A percentile compares a stretch with the other conserved stretches of the same genome.
These are phyloP conservation scores for Euleptes europaea DNA, from an alignment of 2,113 vertebrate genomes.

Conservation along the genomic window DNA sequence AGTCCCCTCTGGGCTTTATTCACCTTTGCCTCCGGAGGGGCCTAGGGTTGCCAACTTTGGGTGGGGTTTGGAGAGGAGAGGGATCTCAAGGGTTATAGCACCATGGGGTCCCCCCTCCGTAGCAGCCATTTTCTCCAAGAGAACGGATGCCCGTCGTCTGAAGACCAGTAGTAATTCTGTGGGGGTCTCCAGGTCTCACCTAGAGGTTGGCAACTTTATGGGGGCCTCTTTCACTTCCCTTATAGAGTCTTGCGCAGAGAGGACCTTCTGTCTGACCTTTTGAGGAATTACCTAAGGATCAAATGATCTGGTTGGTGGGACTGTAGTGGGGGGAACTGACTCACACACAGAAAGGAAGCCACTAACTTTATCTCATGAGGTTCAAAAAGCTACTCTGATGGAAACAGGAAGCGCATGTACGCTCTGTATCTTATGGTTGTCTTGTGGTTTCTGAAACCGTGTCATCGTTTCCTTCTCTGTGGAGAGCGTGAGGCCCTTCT, in stretches of 20 bases:
- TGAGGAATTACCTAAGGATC: not conserved
- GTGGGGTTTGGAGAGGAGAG: no score
- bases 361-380: not conserved
- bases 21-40: not conserved
- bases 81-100: no score
- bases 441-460: not conserved
- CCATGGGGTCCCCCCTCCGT: no score
- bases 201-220: no score
- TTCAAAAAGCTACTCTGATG: not conserved
- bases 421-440: not conserved
- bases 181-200: no score
- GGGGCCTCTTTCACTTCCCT: not conserved
- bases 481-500: not conserved
- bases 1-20: no score
- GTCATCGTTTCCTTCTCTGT: not conserved
- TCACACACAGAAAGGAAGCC: not conserved
- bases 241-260: not conserved
- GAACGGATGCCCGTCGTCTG: no score
- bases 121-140: no score
- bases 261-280: not conserved
- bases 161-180: no score
- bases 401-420: not conserved
- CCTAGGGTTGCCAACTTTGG: no score
- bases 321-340: not conserved
- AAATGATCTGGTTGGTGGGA: not conserved